Base-by-base conservation (phyloP, 2,797 vertebrate genomes). In the Knipowitschia caucasica region DNA sequence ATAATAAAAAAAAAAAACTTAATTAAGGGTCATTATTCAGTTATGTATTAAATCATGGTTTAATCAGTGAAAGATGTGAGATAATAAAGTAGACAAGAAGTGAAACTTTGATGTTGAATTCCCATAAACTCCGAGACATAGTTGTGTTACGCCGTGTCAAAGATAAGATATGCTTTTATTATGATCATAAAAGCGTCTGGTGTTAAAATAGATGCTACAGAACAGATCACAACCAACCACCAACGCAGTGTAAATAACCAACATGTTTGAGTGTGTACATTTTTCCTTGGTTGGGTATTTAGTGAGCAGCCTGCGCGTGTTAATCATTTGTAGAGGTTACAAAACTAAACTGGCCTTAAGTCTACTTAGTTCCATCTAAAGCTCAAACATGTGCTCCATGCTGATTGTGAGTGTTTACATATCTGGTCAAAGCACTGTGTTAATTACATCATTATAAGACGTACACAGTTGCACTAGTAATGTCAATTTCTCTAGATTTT, bases 241-340 rank as follows among this genome's bases (percentile, higher is more conserved):
- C n/a, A n/a, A n/a, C n/a, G n/a, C n/a, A n/a, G 15, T 2, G 23
- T 20, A 31, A 47, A 49, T 21, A 33, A 33, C 18, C 11, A 8
- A n/a, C 49, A 36, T 24, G 23, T 29, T 53, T 31, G 14, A 14
- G 34, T 61, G 25, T 14, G 56, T 18, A 17, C 23, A 17, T 4
- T 3, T 24, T 21, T 31, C 3, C 9, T 4, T 25, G 50, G 12
- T 67, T 26, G 24, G 8, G 34, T 59, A 39, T 62, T 59, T 38
- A 26, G 46, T 15, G 40, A 67, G 50, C 57, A 53, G 52, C 49
- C 50, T 24, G 29, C 25, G 2, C 35, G 20, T 1, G 11, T 73
- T 66, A 82, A 81, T 80, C 55, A 80, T 77, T 71, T 69, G 68
- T 60, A 20, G 29, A 66, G 30, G 57, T 73, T 38, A 70, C 36